Evolutionary conservation across 2,113 vertebrate genomes (phyloP).

Genomic region (Micromys minutus): DNA sequence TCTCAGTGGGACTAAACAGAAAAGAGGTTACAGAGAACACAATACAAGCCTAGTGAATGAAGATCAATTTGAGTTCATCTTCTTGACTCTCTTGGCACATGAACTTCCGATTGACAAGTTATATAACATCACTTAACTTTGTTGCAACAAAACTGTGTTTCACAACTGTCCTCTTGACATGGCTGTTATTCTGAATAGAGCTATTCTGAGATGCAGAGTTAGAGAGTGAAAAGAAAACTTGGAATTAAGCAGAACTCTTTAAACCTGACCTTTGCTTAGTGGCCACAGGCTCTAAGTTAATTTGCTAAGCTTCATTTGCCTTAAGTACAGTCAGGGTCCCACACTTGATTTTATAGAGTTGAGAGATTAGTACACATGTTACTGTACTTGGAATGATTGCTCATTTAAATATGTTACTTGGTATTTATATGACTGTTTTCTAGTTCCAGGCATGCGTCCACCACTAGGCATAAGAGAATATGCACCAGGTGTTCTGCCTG

Average conservation of each 20-base stretch:
- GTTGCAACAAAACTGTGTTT: not conserved
- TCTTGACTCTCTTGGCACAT: not conserved
- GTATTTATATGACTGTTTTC: not conserved
- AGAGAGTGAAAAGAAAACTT: not conserved
- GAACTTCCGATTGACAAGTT: not conserved
- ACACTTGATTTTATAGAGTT: not conserved
- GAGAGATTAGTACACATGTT: not conserved
- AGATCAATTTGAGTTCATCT: not conserved
- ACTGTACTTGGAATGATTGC: too few species aligned
- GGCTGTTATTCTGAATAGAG: not conserved
- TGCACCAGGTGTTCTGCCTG: conserved; percentile 81
- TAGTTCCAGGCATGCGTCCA: conserved; percentile 83
- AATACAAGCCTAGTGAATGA: not conserved
- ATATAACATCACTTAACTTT: not conserved
- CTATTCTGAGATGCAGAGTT: not conserved
- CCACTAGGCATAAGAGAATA: conserved; percentile 84
- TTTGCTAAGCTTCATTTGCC: not conserved
- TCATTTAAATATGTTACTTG: not conserved
- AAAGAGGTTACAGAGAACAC: not conserved
- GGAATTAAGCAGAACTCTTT: not conserved
- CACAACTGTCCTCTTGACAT: not conserved
- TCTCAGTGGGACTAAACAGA: not conserved
- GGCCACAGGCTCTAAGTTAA: not conserved
- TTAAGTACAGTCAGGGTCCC: not conserved
- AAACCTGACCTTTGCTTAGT: not conserved